Base-by-base conservation (phyloP, 2,888 invertebrate species). In the Phragmatobia fuliginosa region DNA sequence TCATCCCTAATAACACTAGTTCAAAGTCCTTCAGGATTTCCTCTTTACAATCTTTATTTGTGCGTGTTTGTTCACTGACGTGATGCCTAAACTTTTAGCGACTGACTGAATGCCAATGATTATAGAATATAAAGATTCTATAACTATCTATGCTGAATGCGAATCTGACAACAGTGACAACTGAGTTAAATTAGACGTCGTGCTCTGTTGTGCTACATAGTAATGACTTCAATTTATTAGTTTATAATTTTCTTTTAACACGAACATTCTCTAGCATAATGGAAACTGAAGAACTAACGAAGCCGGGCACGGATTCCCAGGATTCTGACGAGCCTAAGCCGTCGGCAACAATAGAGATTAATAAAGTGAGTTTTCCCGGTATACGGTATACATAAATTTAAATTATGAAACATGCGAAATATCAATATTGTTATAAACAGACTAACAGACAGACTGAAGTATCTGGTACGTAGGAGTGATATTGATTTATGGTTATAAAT, bases 251-350 rank as follows among this genome's bases (percentile, higher is more conserved):
- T 49, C 7, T 33, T 32, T 63, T 21, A 10, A 21, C 3, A 21
- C 33, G 10, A 32, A 58, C n/a, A 33, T n/a, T 8, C 38, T 21
- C 8, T 56, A 59, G 31, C 25, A 41, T 67, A 66, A 89, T 89
- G 90, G 85, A 87, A 65, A 76, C 72, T 38, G 76, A 76, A 73
- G 77, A 71, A 33, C n/a, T 75, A 60, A 45, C 77, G 21, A 83
- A 79, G 67, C 71, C 77, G 36, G 86, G 85, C 4, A 79, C 84
- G 28, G 87, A 87, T 70, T 86, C 88, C 38, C 87, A 86, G 70
- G 87, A 86, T 73, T 86, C 88, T n/a, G 83, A 85, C 38, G 88
- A 86, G 62, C 79, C 84, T 36, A 84, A 75, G 0, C 83, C 82
- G 3, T 83, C 86, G 18, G 88, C 83, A 10, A 82, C 84, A 21